Evolutionary conservation across 2,888 invertebrate genomes (phyloP), one percentile per base, ranked within the genome.

Genomic region (Conops quadrifasciatus): DNA sequence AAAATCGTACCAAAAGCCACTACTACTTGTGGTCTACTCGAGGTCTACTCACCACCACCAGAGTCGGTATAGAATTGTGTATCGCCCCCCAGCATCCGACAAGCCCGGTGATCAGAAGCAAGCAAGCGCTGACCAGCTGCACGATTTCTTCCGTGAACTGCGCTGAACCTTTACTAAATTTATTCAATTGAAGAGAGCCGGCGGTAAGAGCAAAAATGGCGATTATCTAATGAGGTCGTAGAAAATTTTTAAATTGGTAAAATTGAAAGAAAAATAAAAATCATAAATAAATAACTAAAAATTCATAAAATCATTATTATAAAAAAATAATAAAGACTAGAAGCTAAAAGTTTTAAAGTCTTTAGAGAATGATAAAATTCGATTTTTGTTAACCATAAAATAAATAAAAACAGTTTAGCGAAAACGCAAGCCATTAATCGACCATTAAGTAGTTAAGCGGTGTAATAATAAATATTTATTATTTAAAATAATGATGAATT

Each of bases 21-120:
- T 7, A 36, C 19, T 62, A 56, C n/a, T 51, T 21, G 19, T 21
- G 5, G 2, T 21, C 9, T 1, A 21, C 13, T 53, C 1, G 15
- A 3, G 13, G 3, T 28, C 30, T 7, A 2, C 80, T 75, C 65
- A 82, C 82, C 75, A 78, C 70, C 16, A 77, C 74, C 59, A 83
- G 73, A 16, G 81, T 78, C 69, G 79, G 81, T 26, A 82, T 80
- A 26, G 82, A 82, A 21, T 82, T 81, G 63, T 80, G 71, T n/a
- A 79, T 78, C 11, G 83, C 80, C 1, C 80, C 82, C 13, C 76
- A 71, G 63, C 83, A 83, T 47, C 82, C 82, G 7, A 83, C 74
- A 51, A 83, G 73, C 2, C 82, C 78, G 26, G 80, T 76, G 43
- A 81, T 21, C 2, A 81, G 74, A 60, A 83, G 68, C 3, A 77